A percentile compares a stretch with the other conserved stretches of the same genome.
Conservation (phyloP, 1,140 invertebrate genomes). For the Penaeus chinensis region DNA sequence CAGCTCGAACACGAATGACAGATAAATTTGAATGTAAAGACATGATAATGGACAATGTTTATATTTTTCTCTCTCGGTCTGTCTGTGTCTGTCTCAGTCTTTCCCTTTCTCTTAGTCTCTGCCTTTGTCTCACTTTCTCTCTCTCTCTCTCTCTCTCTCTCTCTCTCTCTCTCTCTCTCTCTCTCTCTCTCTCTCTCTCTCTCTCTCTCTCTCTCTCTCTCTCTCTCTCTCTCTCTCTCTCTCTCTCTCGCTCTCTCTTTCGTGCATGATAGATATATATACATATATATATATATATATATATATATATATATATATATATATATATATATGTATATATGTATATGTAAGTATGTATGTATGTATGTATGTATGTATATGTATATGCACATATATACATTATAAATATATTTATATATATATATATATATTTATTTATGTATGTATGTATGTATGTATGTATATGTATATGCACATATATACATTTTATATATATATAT, state of each 20-base stretch:
- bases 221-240: background rate
- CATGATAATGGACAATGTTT: background rate
- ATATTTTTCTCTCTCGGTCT: too few relatives aligned
- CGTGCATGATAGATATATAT: background rate
- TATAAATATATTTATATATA: too few relatives aligned
- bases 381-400: too few relatives aligned
- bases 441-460: too few relatives aligned
- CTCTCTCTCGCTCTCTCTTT: background rate
- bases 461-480: too few relatives aligned
- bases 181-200: background rate
- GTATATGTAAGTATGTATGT: too few relatives aligned
- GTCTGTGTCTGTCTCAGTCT: background rate
- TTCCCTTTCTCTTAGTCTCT: background rate
- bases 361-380: too few relatives aligned
- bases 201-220: slow-evolving; percentile 7
- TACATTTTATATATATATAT: too few relatives aligned
- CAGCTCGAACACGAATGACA: slow-evolving; percentile 8
- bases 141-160: background rate
- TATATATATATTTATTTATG: too few relatives aligned
- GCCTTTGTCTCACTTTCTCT: background rate
- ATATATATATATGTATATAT: too few relatives aligned
- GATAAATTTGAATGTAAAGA: background rate
- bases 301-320: too few relatives aligned
- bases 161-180: background rate
- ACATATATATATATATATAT: background rate